Base-by-base conservation (phyloP, 2,113 vertebrate genomes). In the Scalopus aquaticus region DNA sequence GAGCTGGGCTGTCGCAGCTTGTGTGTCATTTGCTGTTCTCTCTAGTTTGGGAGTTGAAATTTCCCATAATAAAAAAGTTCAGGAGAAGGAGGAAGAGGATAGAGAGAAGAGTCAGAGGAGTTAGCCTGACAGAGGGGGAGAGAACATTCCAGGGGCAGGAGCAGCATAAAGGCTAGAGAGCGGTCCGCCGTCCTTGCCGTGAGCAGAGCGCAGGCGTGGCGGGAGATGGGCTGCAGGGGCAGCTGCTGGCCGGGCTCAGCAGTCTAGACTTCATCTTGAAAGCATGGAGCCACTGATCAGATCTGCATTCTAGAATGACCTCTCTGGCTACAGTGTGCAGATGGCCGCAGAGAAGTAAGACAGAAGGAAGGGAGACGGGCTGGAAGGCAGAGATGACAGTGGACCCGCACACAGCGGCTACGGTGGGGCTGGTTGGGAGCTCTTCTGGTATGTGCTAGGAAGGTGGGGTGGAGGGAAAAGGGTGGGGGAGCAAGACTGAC, bases 131-230 rank as follows among this genome's bases (percentile, higher is more conserved):
- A 73, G n/a, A 35, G 67, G 26, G 13, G 8, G 2, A 35, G 37
- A 3, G 6, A 10, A n/a, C 20, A 0, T 26, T 8, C 54, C 24
- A 5, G 24, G 5, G 24, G 69, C 30, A 65, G 65, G 30, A 42
- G 9, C 22, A 9, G 8, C 35, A 2, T 16, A 1, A 0, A 4
- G 15, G 30, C 46, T 10, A 30, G 5, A 17, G 6, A 20, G 28
- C 19, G 24, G 0, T 0, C 5, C 9, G 0, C 5, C 13, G 0
- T 67, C 58, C 4, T 17, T 0, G 1, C 0, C 0, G 2, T 22
- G 56, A 13, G 19, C 5, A 4, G 26, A 24, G 20, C 2, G 42
- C 39, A 9, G 10, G 39, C 1, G 0, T 30, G n/a, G 51, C 9
- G 15, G 30, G 32, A 30, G 5, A 3, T 0, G 67, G 46, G 6